These are phyloP conservation scores for zebrafish (Danio rerio) DNA, from an alignment of 2,113 vertebrate genomes.

Conservation along the genomic window GRCz12tu NC_133198.1:16375001-16375500, in stretches of 20 bases:
- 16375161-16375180: not conserved
- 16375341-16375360: not conserved
- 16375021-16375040: not conserved
- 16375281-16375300: constrained; percentile 25
- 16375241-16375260: constrained; percentile 36
- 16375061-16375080: constrained; percentile 5
- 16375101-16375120: constrained; percentile 8
- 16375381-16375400: constrained; percentile 88
- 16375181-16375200: not conserved
- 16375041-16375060: constrained; percentile 32
- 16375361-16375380: not conserved
- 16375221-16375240: constrained; percentile 27
- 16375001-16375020: constrained; percentile 43
- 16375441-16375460: constrained; percentile 77
- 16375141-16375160: not conserved
- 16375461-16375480: constrained; percentile 79
- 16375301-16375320: not conserved
- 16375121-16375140: not conserved
- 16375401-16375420: constrained; percentile 78
- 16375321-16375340: not conserved
- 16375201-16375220: constrained; percentile 24
- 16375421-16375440: constrained; percentile 70
- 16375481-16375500: constrained; percentile 86
- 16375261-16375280: constrained; percentile 38
- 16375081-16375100: constrained; percentile 22